Conservation (phyloP, 2,888 invertebrate species). For the Megastigmus dorsalis region DNA sequence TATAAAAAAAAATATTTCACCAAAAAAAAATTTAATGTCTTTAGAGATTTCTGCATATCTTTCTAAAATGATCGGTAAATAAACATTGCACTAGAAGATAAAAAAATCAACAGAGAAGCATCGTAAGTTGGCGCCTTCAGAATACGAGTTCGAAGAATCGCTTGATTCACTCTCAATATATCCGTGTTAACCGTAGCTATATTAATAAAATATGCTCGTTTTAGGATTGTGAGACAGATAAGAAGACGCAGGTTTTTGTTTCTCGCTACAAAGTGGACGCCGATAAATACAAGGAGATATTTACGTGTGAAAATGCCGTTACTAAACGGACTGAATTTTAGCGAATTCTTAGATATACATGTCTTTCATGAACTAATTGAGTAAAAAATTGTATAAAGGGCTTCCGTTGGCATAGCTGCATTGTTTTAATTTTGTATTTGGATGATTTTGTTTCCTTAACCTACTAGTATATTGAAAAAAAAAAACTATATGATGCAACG, state of each 20-base stretch:
- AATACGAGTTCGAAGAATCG: conserved; percentile 30
- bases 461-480: conserved; percentile 10
- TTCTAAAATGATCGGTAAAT: too few species aligned
- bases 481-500: too few species aligned
- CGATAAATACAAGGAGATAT: conserved; percentile 1
- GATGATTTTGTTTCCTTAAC: conserved; percentile 3
- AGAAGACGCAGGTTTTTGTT: conserved; percentile 44
- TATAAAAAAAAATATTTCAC: too few species aligned
- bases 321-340: conserved; percentile 28
- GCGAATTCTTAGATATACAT: conserved; percentile 62
- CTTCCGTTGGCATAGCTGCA: conserved; percentile 27
- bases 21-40: too few species aligned
- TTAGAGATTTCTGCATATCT: too few species aligned
- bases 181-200: conserved; percentile 69
- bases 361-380: conserved; percentile 64
- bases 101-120: conserved; percentile 16
- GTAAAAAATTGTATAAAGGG: conserved; percentile 43
- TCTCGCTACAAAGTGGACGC: not conserved
- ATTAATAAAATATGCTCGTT: conserved; percentile 69
- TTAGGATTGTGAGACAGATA: conserved; percentile 65
- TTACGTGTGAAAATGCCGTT: not conserved
- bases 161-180: conserved; percentile 64
- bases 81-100: too few species aligned
- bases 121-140: not conserved
- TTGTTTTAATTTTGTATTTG: conserved; percentile 3